A percentile compares a stretch with the other conserved stretches of the same genome.
These are phyloP conservation scores for Bemisia tabaci DNA, from an alignment of 1,140 invertebrate genomes.

Conservation along the genomic window DNA sequence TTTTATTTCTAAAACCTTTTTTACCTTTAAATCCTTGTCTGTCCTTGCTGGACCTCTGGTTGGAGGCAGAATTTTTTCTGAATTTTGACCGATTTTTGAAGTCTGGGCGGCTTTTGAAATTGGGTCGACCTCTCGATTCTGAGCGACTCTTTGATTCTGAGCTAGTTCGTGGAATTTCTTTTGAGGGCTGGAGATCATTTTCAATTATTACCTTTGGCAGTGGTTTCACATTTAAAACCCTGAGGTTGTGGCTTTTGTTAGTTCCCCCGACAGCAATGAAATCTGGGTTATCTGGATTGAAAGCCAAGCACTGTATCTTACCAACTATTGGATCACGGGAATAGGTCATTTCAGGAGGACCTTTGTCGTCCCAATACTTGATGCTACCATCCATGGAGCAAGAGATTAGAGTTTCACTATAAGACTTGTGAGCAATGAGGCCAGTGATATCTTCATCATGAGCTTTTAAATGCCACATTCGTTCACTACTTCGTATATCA, in stretches of 20 bases:
- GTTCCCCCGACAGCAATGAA: conserved; percentile 64
- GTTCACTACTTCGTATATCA: conserved; percentile 53
- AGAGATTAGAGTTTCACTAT: conserved; percentile 41
- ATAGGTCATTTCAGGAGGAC: conserved; percentile 33
- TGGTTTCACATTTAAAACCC: not conserved
- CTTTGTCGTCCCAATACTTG: conserved; percentile 61
- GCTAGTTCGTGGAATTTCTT: no score
- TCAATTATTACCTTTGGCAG: not conserved
- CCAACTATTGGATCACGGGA: conserved; percentile 51
- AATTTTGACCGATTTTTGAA: no score
- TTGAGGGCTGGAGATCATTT: not conserved
- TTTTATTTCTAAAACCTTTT: no score
- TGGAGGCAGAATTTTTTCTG: no score
- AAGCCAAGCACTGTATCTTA: conserved; percentile 51
- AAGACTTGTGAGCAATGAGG: conserved; percentile 27
- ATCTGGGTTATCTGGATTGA: conserved; percentile 67
- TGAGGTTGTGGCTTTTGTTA: not conserved
- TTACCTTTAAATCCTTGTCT: no score
- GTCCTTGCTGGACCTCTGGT: no score
- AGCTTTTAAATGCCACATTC: conserved; percentile 61
- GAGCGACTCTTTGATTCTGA: no score
- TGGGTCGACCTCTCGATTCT: no score
- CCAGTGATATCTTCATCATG: conserved; percentile 72
- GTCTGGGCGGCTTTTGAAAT: no score
- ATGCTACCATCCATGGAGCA: conserved; percentile 54